These are phyloP conservation scores for Tursiops truncatus DNA, from an alignment of 2,113 vertebrate species.

Conservation along the genomic window DNA sequence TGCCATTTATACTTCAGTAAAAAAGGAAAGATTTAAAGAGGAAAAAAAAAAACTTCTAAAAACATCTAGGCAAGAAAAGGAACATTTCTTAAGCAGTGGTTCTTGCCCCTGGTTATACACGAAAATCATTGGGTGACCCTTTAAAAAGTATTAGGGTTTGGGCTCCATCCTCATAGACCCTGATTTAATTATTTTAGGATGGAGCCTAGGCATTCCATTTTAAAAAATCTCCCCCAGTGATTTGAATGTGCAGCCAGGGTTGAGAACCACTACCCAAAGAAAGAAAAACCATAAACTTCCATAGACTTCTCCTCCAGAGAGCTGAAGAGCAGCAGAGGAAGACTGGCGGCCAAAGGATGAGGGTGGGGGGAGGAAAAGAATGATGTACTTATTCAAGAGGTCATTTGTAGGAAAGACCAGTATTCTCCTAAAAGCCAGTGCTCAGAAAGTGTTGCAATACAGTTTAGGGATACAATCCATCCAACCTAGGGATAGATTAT, in stretches of 20 bases:
- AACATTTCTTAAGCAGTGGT: neutral
- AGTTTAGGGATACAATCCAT: neutral
- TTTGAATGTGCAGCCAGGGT: neutral
- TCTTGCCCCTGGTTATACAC: neutral
- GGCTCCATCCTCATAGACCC: neutral
- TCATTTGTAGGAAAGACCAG: neutral
- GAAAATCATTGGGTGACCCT: neutral
- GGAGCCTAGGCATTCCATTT: neutral
- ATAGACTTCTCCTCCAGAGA: neutral
- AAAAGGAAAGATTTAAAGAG: neutral
- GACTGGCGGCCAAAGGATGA: neutral
- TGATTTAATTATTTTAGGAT: neutral
- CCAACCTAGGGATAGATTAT: neutral
- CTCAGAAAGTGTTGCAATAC: neutral
- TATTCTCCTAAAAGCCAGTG: neutral
- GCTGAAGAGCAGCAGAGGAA: neutral
- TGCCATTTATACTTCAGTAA: neutral
- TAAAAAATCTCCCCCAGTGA: neutral
- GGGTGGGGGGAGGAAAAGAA: neutral
- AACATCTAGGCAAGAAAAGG: neutral
- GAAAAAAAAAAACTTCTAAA: neutral
- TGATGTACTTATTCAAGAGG: neutral
- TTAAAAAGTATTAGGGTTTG: neutral
- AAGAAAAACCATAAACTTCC: neutral
- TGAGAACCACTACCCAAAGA: neutral